Percentiles rank a stretch among this genome's conserved stretches.
Evolutionary conservation across 2,113 vertebrate species (phyloP).

Genomic region (Meriones unguiculatus): DNA sequence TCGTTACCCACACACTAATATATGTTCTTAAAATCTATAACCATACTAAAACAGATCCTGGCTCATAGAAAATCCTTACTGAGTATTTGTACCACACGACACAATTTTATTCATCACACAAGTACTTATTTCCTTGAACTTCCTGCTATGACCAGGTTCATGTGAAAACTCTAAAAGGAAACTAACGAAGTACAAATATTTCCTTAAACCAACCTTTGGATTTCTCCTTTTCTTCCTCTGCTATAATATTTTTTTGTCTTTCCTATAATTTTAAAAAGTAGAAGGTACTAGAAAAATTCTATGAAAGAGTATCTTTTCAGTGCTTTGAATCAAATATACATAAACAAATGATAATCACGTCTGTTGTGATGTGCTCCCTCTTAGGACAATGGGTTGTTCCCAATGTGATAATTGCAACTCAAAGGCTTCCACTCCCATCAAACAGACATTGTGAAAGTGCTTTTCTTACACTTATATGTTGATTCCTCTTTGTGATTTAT

Average conservation of each 20-base stretch:
- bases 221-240: background rate
- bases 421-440: background rate
- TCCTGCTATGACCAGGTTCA: background rate
- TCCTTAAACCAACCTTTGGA: background rate
- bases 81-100: background rate
- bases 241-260: background rate
- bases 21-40: background rate
- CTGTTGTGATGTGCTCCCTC: background rate
- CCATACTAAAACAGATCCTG: background rate
- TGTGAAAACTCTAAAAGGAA: background rate
- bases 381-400: background rate
- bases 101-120: background rate
- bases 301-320: background rate
- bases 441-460: background rate
- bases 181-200: background rate
- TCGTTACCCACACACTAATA: background rate
- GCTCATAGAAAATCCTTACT: background rate
- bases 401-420: background rate
- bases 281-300: background rate
- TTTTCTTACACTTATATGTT: background rate
- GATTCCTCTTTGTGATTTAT: background rate
- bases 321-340: background rate
- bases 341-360: background rate
- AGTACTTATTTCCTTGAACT: background rate
- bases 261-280: background rate